Evolutionary conservation across 2,113 vertebrate genomes (phyloP).

Genomic region (Melanerpes formicivorus): DNA sequence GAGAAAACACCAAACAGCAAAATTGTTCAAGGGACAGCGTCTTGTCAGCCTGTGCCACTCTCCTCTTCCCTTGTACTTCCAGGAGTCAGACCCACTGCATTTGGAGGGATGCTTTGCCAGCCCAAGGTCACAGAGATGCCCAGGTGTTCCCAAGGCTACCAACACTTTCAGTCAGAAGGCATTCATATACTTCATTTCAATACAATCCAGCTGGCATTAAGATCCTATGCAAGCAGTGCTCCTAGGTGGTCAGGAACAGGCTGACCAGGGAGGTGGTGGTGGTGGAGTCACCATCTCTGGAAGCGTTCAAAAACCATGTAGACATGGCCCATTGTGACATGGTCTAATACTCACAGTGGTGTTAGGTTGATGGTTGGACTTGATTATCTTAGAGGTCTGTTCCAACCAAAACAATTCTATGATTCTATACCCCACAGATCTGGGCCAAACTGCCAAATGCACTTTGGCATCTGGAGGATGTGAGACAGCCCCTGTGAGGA

Average conservation of each 20-base stretch:
- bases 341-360: too few species aligned
- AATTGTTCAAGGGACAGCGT: rapidly evolving
- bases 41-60: background rate
- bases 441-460: background rate
- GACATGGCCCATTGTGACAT: too few species aligned
- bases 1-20: background rate
- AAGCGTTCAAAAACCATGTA: too few species aligned
- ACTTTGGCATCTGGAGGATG: rapidly evolving
- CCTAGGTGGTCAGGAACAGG: background rate
- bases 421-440: background rate
- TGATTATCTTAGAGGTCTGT: too few species aligned
- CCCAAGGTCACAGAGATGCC: background rate
- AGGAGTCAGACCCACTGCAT: rapidly evolving
- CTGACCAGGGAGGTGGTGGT: too few species aligned
- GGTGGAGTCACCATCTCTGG: too few species aligned
- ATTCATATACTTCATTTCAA: rapidly evolving
- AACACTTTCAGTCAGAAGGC: background rate
- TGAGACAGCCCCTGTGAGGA: background rate
- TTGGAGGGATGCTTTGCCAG: background rate
- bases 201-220: background rate
- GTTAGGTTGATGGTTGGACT: too few species aligned
- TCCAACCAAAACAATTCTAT: too few species aligned
- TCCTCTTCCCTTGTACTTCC: background rate
- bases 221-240: background rate
- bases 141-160: background rate